A percentile compares a stretch with the other conserved stretches of the same genome.
Conservation (phyloP, 2,888 invertebrate species). For the Ophion costatus region DNA sequence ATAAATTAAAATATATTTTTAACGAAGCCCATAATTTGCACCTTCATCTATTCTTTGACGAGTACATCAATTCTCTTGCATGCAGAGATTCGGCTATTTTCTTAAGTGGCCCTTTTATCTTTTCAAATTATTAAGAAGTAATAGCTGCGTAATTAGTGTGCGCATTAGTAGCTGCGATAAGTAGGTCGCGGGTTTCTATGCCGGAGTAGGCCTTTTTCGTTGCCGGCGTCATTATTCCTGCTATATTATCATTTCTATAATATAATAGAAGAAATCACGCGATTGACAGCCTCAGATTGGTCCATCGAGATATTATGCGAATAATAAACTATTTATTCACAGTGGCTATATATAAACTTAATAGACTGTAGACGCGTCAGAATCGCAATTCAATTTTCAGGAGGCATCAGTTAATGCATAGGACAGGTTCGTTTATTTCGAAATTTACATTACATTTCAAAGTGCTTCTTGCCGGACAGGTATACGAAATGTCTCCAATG, state of each 20-base stretch:
- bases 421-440: background rate
- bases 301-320: background rate
- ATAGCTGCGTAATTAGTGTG: background rate
- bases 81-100: background rate
- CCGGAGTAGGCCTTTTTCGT: background rate
- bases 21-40: too few relatives aligned
- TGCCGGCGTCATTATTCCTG: background rate
- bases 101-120: background rate
- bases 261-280: background rate
- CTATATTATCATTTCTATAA: background rate
- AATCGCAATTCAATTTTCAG: background rate
- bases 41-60: too few relatives aligned
- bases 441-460: background rate
- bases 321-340: background rate
- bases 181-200: background rate
- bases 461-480: background rate
- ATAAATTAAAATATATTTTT: too few relatives aligned
- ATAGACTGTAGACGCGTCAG: background rate
- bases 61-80: too few relatives aligned
- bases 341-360: background rate
- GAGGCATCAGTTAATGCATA: background rate
- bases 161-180: background rate
- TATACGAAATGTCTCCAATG: background rate
- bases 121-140: conserved; percentile 1
- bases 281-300: background rate